Conservation (phyloP, 2,113 vertebrate species). For the Aramus guarauna region DNA sequence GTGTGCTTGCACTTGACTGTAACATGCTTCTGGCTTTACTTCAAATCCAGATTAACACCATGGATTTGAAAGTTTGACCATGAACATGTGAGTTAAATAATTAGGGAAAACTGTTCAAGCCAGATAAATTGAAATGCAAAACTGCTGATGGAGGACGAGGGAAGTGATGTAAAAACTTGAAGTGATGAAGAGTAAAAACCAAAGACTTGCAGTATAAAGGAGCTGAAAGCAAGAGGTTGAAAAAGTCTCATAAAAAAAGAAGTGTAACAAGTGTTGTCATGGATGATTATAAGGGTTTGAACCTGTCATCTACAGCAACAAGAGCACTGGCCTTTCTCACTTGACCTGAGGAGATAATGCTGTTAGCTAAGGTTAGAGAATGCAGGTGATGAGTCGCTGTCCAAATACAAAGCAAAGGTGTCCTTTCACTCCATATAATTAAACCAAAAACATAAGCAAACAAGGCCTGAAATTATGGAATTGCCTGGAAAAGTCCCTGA, state of each 20-base stretch:
- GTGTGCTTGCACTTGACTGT: neutral
- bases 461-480: conserved; percentile 3
- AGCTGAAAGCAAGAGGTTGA: neutral
- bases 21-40: neutral
- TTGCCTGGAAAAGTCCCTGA: neutral
- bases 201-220: neutral
- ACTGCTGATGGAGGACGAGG: neutral
- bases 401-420: conserved; percentile 44
- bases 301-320: conserved; percentile 35
- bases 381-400: conserved; percentile 6
- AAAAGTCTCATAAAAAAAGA: neutral
- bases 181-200: neutral
- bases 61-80: neutral
- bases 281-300: conserved; percentile 50
- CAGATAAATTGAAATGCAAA: neutral
- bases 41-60: neutral
- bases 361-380: conserved; percentile 29
- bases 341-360: conserved; percentile 33
- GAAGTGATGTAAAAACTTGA: neutral
- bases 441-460: conserved; percentile 16
- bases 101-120: neutral
- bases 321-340: conserved; percentile 21
- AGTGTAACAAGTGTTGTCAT: conserved; percentile 2
- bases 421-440: conserved; percentile 45
- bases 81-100: neutral